A percentile compares a stretch with the other conserved stretches of the same genome.
Evolutionary conservation across 1,140 invertebrate genomes (phyloP).

Genomic region (Mizuhopecten yessoensis): DNA sequence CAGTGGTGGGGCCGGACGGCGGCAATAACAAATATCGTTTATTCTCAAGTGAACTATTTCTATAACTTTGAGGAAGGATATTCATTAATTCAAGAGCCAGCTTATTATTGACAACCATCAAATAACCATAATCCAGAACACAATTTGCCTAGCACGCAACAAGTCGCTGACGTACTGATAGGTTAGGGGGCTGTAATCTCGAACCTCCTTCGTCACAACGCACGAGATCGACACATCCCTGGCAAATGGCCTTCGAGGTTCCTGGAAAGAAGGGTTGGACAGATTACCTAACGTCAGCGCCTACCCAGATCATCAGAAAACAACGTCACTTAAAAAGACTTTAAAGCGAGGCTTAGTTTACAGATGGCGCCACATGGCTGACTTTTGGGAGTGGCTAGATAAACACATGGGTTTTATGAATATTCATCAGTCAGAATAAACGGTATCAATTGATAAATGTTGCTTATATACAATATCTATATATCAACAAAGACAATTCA

Average conservation of each 20-base stretch:
- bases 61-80: neutral
- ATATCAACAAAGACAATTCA: neutral
- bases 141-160: neutral
- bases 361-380: neutral
- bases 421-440: neutral
- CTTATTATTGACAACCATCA: conserved; percentile 38
- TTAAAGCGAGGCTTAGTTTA: neutral
- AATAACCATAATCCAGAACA: neutral
- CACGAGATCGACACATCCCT: neutral
- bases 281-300: neutral
- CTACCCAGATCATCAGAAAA: neutral
- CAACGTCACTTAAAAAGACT: neutral
- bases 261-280: neutral
- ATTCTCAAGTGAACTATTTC: conserved; percentile 9
- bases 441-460: neutral
- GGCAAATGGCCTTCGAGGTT: neutral
- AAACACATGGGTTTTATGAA: neutral
- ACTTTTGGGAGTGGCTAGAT: conserved; percentile 25
- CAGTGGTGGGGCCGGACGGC: neutral
- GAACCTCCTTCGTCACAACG: neutral
- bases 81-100: conserved; percentile 33
- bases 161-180: neutral
- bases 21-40: neutral
- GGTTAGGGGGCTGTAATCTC: neutral
- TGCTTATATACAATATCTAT: neutral